Base-by-base conservation (phyloP, 2,797 vertebrate species). In the Sciurus carolinensis region DNA sequence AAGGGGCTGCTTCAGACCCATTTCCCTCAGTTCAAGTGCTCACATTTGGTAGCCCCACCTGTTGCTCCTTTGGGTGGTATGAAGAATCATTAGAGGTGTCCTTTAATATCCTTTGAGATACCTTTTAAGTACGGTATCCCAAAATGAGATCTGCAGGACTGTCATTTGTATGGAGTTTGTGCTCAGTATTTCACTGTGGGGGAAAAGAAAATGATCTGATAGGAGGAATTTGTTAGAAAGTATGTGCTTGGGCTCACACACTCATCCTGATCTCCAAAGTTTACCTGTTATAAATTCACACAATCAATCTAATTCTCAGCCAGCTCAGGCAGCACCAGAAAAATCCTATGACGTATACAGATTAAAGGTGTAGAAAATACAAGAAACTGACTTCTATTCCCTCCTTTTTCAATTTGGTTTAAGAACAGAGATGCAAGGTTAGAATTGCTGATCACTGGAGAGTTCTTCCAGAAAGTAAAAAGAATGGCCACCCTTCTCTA, bases 391-490 rank as follows among this genome's bases (percentile, higher is more conserved):
- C 87, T 72, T 94, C n/a, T 62, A 0, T 3, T 75, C n/a, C 15
- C 14, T 91, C 39, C 11, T 96, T 13, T 36, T 54, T 72, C 42
- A 69, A 28, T 81, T 47, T 44, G 22, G 1, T 30, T 83, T 93
- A 50, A 73, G 81, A 92, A 22, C 3, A 20, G 76, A 90, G 47
- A 72, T 22, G 24, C 24, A 54, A 52, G 62, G 12, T 59, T 95
- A 36, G 47, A 77, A 92, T 26, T 92, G 92, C 62, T 94, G 83
- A 79, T 87, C 54, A 71, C 44, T 85, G 73, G 94, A 92, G 82
- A 81, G 84, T 75, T 96, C 87, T 94, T 94, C 33, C 77, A 95
- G 72, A 90, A 94, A 75, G 67, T 28, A 6, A 18, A 77, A 93
- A 82, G 50, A 72, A 36, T 39, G 7, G 11, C n/a, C 18, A 24